Base-by-base conservation (phyloP, 35 echinoderm and acorn worm genomes). In the Ophioderma brevispina region DNA sequence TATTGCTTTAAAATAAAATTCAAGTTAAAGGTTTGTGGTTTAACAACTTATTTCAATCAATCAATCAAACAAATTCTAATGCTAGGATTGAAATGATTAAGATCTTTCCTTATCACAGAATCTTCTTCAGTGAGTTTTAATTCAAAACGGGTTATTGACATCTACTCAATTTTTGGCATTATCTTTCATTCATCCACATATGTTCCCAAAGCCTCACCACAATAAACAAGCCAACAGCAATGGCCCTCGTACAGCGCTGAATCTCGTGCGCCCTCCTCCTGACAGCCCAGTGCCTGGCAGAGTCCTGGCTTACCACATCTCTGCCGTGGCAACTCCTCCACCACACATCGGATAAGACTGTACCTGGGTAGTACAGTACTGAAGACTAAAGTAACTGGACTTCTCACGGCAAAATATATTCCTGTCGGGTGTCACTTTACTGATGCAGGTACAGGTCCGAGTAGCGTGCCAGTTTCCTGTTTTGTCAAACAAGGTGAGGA, bases 231-330 rank as follows among this genome's bases (percentile, higher is more conserved):
- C 89, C 39, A 36, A 41, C 33, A 76, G 79, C 1, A 89, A 91
- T 39, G 90, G 94, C 43, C 82, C 86, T 0, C 88, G 92, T 0
- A 80, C 96, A 37, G 84, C 94, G 37, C 40, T 64, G 25, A 86
- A 94, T 28, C 56, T 43, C 30, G 94, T 92, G 96, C 75, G 76
- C 23, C 88, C 89, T 77, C 92, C 92, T 31, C 85, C 89, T 34
- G 40, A 14, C 31, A 78, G 80, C 75, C 33, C 88, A 28, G 92
- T 98, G 0, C 92, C 92, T 35, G 96, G 96, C 25, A 78, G 85
- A 38, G 91, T 98, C 37, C 46, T 85, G 4, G 92, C 86, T 13
- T 98, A 98, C 89, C 34, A 87, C 32, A 75, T 98, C 92, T 92
- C 46, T 94, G 92, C 36, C 80, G 82, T 21, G 89, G 89, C 35